A percentile compares a stretch with the other conserved stretches of the same genome.
phyloP scores from a whole-genome alignment of 1,140 invertebrate species.

The Tetraneura akinire region DNA sequence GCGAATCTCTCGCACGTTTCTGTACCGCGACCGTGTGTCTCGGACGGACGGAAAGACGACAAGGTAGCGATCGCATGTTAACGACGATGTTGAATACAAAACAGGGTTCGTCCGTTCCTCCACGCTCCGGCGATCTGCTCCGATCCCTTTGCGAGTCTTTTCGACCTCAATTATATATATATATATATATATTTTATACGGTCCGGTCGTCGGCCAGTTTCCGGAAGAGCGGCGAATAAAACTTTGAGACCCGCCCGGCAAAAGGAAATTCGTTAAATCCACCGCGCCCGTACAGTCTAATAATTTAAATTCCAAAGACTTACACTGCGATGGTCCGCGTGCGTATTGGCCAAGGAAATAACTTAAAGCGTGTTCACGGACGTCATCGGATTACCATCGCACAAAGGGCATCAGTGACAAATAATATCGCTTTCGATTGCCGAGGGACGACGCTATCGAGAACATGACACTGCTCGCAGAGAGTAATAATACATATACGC shows the following conservation, averaged over 20 bases:
- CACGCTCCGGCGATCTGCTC: too few relatives aligned
- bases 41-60: not conserved
- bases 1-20: conserved; percentile 4
- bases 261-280: conserved; percentile 47
- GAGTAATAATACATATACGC: too few relatives aligned
- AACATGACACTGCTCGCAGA: conserved; percentile 5
- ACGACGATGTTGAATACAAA: conserved; percentile 49
- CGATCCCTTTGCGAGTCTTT: conserved; percentile 37
- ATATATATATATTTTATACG: too few relatives aligned
- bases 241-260: conserved; percentile 6
- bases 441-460: not conserved
- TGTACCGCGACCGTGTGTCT: not conserved
- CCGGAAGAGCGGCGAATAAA: conserved; percentile 41
- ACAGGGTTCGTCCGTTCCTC: not conserved
- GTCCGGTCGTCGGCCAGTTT: conserved; percentile 28
- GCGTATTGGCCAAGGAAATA: not conserved
- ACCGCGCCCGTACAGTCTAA: conserved; percentile 16
- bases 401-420: conserved; percentile 1
- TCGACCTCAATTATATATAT: conserved; percentile 46
- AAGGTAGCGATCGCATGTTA: conserved; percentile 44
- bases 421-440: conserved; percentile 3
- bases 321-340: not conserved
- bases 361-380: conserved; percentile 24
- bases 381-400: conserved; percentile 45
- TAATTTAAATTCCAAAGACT: conserved; percentile 48